Conservation (phyloP, 2,797 vertebrate genomes). For the Borostomias antarcticus region DNA sequence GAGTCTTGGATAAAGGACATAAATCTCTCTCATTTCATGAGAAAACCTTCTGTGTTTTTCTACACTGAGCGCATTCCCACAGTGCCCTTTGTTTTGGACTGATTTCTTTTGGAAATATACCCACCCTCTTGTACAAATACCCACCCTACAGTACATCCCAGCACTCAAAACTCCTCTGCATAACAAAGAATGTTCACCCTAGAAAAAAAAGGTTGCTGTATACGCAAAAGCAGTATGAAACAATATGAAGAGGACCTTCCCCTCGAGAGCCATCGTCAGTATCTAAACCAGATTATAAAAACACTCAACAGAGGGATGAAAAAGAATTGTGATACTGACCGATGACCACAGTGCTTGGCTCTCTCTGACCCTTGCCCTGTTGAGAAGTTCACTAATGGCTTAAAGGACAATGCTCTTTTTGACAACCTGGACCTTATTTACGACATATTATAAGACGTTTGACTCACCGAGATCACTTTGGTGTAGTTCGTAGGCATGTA, state of each 20-base stretch:
- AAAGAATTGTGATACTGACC: conserved; percentile 34
- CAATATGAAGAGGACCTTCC: conserved; percentile 6
- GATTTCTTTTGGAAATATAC: background rate
- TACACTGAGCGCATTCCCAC: no score
- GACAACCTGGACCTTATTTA: no score
- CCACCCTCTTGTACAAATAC: background rate
- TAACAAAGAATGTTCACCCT: no score
- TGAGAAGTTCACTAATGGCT: conserved; percentile 43
- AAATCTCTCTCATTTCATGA: background rate
- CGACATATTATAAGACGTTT: no score
- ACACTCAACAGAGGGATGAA: conserved; percentile 33
- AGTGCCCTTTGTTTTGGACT: background rate
- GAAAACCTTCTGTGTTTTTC: background rate
- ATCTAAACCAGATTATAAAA: conserved; percentile 51
- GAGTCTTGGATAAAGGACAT: background rate
- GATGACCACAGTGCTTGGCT: conserved; percentile 51
- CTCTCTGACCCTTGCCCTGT: conserved; percentile 28
- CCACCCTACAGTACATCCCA: no score
- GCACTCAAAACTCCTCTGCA: no score
- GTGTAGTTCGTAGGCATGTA: no score
- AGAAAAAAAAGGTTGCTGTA: background rate
- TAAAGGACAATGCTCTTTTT: no score
- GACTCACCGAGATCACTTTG: no score
- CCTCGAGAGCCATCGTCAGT: conserved; percentile 32
- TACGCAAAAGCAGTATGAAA: conserved; percentile 1